phyloP scores from a whole-genome alignment of 92 coral and sea anemone species.

The Zoanthus sansibaricus region DNA sequence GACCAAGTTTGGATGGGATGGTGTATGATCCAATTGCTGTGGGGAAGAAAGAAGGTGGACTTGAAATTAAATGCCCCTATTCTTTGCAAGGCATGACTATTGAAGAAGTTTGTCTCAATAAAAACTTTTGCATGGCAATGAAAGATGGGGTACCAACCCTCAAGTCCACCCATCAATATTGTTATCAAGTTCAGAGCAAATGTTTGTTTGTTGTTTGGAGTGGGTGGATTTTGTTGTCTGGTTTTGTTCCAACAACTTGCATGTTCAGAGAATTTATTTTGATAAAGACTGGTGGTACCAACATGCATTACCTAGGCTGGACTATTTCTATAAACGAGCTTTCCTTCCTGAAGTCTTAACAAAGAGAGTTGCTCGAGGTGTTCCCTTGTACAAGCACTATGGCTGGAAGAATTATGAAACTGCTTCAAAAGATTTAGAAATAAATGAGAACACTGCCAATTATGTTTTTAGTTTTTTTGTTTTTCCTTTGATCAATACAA shows the following conservation, averaged over 20 bases:
- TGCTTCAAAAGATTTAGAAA: neutral
- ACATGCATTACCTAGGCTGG: slow-evolving; percentile 55
- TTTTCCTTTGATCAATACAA: neutral
- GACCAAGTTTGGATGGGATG: slow-evolving; percentile 5
- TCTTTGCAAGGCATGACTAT: slow-evolving; percentile 2
- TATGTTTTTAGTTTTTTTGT: neutral
- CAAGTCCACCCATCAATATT: slow-evolving; percentile 8
- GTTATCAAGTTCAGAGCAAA: slow-evolving; percentile 1
- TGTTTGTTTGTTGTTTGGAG: slow-evolving; percentile 21
- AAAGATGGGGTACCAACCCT: slow-evolving; percentile 2
- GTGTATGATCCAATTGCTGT: slow-evolving; percentile 36
- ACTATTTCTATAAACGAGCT: slow-evolving; percentile 65
- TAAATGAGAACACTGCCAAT: neutral
- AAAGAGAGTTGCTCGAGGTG: slow-evolving; percentile 56
- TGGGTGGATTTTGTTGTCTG: slow-evolving; percentile 1
- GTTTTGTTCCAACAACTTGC: neutral
- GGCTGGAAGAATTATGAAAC: slow-evolving; percentile 48
- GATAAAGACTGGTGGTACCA: too few species aligned
- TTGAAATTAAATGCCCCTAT: slow-evolving; percentile 41
- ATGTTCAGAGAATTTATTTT: neutral
- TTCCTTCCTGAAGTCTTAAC: slow-evolving; percentile 64
- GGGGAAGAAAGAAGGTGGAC: slow-evolving; percentile 55
- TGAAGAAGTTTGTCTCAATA: slow-evolving; percentile 53
- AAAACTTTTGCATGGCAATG: slow-evolving; percentile 23
- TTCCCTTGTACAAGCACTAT: slow-evolving; percentile 44